Conservation (phyloP, 1,140 invertebrate species). For the Aphaenogaster floridana region DNA sequence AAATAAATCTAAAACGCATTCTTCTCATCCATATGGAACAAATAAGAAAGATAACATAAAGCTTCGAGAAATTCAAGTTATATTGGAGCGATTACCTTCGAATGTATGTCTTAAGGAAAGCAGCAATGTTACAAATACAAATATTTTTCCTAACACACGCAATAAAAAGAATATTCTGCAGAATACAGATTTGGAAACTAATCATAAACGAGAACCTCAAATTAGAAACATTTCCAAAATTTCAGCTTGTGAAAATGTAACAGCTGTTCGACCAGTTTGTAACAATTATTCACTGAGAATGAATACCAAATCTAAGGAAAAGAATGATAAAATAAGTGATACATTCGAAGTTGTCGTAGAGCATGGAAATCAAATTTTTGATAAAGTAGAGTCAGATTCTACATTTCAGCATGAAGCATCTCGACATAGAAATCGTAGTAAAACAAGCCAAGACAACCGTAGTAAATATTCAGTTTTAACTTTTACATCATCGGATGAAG, state of each 20-base stretch:
- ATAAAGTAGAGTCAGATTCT: background rate
- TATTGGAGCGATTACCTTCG: conserved; percentile 13
- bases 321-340: background rate
- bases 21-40: background rate
- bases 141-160: background rate
- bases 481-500: conserved; percentile 37
- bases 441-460: background rate
- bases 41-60: background rate
- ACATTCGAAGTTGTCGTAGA: background rate
- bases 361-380: background rate
- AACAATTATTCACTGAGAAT: conserved; percentile 1
- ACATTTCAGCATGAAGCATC: background rate
- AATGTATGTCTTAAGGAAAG: background rate
- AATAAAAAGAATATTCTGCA: background rate
- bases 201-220: background rate
- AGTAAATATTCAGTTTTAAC: conserved; percentile 15
- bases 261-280: background rate
- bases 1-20: background rate
- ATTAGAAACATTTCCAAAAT: background rate
- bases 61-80: background rate
- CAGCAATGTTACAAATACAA: background rate
- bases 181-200: background rate
- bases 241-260: background rate
- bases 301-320: background rate
- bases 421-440: background rate